Evolutionary conservation across 1,140 invertebrate genomes (phyloP).

Genomic region (Diachasmimorpha longicaudata): DNA sequence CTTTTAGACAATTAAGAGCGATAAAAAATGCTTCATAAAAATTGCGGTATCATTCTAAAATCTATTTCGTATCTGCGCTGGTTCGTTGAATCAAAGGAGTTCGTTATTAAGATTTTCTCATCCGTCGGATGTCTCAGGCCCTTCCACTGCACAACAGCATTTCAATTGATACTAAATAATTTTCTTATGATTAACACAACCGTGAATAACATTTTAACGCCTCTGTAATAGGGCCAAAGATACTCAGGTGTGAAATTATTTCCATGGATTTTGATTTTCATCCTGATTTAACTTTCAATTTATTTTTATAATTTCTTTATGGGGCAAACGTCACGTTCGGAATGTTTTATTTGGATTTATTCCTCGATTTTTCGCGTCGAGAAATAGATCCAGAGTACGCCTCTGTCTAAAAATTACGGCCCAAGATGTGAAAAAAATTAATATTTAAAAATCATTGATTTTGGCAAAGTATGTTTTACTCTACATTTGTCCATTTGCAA

Average conservation of each 20-base stretch:
- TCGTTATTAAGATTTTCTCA: background rate
- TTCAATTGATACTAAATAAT: background rate
- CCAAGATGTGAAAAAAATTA: background rate
- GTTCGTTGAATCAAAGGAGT: background rate
- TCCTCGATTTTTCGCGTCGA: too few species aligned
- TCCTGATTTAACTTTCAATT: background rate
- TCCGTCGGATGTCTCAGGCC: background rate
- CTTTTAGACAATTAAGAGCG: too few species aligned
- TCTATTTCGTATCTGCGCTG: background rate
- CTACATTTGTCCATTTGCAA: background rate
- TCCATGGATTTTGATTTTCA: background rate
- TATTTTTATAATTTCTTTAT: background rate
- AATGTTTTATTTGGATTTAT: too few species aligned
- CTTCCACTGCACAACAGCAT: background rate
- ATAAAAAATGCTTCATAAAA: too few species aligned
- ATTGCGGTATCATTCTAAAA: background rate
- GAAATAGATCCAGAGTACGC: background rate
- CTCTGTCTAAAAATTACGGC: background rate
- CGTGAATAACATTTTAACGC: constrained; percentile 7
- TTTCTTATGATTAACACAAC: constrained; percentile 1
- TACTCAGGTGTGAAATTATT: constrained; percentile 1
- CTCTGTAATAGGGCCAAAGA: background rate
- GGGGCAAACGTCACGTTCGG: too few species aligned
- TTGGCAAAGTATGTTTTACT: background rate
- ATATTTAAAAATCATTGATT: background rate